phyloP scores from a whole-genome alignment of 2,797 vertebrate species.

The Rachycentron canadum region DNA sequence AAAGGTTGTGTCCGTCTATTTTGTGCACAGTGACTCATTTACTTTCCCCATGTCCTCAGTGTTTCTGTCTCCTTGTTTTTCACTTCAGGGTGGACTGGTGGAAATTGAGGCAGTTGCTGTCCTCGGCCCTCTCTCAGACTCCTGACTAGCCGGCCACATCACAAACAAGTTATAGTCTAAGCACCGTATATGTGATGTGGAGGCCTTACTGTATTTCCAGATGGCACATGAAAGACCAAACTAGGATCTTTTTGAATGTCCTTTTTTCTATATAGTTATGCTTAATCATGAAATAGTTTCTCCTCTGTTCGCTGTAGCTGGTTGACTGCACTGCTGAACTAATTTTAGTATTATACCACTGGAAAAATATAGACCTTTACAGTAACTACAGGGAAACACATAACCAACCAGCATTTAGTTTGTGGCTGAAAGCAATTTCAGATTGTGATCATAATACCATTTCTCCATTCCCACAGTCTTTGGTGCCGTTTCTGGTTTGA shows the following conservation, averaged over 20 bases:
- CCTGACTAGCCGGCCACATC: conserved; percentile 72
- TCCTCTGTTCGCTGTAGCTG: background rate
- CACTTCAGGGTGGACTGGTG: conserved; percentile 88
- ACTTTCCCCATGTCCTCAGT: background rate
- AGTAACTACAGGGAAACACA: background rate
- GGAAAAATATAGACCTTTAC: background rate
- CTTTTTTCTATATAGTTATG: background rate
- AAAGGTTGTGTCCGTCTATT: background rate
- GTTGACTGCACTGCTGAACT: background rate
- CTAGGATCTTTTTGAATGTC: background rate
- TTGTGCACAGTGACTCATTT: background rate
- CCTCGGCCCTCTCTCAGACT: conserved; percentile 87
- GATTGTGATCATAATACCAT: background rate
- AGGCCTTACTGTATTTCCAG: background rate
- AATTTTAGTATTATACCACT: background rate
- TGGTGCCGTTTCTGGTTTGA: background rate
- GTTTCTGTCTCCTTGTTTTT: background rate
- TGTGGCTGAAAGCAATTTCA: background rate
- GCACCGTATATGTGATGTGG: background rate
- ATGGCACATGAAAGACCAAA: conserved; percentile 16
- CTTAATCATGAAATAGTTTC: background rate
- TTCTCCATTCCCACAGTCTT: background rate
- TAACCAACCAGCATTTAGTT: background rate
- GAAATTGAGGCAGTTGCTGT: conserved; percentile 95
- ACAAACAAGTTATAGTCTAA: conserved; percentile 76